phyloP scores from a whole-genome alignment of 2,797 vertebrate genomes.

The Selene dorsalis region DNA sequence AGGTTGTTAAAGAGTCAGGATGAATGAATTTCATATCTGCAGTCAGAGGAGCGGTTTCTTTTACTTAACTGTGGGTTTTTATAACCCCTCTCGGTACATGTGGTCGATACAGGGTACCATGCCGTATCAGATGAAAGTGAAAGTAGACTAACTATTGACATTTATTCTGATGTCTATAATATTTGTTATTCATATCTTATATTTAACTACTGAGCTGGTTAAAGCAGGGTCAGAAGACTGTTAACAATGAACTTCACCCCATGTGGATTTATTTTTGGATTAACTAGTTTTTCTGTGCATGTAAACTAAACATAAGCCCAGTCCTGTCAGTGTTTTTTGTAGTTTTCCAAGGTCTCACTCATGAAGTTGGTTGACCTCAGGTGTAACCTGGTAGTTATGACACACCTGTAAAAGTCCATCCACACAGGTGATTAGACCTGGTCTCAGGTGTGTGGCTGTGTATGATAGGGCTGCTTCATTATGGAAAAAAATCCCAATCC shows the following conservation, averaged over 20 bases:
- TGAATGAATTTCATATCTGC: not conserved
- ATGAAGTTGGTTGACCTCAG: not conserved
- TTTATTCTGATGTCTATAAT: not conserved
- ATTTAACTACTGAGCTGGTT: not conserved
- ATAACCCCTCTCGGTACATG: not conserved
- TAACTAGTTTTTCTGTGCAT: not conserved
- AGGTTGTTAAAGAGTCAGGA: conserved; percentile 10
- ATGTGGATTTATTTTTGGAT: not conserved
- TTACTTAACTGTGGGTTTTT: not conserved
- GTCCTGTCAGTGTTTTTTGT: not conserved
- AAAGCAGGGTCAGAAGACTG: no score
- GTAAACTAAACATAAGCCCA: not conserved
- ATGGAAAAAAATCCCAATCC: no score
- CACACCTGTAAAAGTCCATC: not conserved
- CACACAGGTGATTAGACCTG: not conserved
- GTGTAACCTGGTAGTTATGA: not conserved
- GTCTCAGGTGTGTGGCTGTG: not conserved
- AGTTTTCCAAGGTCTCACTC: not conserved
- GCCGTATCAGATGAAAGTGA: conserved; percentile 28
- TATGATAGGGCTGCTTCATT: no score
- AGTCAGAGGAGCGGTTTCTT: not conserved
- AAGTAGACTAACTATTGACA: no score
- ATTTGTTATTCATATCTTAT: no score
- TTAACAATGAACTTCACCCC: no score
- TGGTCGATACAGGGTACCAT: not conserved